Base-by-base conservation (phyloP, 2,797 vertebrate species). In the Typhlichthys subterraneus region DNA sequence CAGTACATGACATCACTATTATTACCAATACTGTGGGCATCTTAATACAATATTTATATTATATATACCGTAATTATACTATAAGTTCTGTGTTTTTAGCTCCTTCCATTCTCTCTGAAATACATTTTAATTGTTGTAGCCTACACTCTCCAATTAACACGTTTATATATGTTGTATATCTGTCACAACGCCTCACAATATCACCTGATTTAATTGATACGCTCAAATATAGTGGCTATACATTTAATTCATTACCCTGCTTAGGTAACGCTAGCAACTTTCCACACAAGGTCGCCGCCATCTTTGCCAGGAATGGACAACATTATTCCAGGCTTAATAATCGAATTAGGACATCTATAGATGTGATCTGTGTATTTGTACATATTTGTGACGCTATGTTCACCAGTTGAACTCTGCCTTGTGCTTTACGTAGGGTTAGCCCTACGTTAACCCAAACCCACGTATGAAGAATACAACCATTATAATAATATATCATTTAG, bases 221-320 rank as follows among this genome's bases (percentile, higher is more conserved):
- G 33, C 5, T 38, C 1, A 38, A 38, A 38, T 2, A 1, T 0
- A 33, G 4, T 1, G 15, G 23, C 4, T 0, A 49, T 11, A 10
- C 7, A 14, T 5, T 33, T 56, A 0, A 10, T 49, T 67, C 9
- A 50, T 85, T 92, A 94, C 93, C 92, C 10, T 82, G 85, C 85
- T 86, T 92, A 6, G 7, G 33, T 38, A 38, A 38, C 1, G 77
- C 69, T 2, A 92, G 13, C 1, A 90, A 50, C 53, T 72, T 88
- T 1, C 51, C 42, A 76, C 84, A 93, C 89, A 94, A 94, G 92
- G 92, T 94, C 92, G 92, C 87, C 62, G 92, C 91, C 93, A 94
- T 94, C 49, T 90, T 87, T 23, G 3, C 69, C 67, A 55, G 86
- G 63, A 84, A 76, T 29, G 23, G 58, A 61, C 62, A 45, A 1